phyloP scores from a whole-genome alignment of 2,113 vertebrate species.

The Glaucidium brasilianum region DNA sequence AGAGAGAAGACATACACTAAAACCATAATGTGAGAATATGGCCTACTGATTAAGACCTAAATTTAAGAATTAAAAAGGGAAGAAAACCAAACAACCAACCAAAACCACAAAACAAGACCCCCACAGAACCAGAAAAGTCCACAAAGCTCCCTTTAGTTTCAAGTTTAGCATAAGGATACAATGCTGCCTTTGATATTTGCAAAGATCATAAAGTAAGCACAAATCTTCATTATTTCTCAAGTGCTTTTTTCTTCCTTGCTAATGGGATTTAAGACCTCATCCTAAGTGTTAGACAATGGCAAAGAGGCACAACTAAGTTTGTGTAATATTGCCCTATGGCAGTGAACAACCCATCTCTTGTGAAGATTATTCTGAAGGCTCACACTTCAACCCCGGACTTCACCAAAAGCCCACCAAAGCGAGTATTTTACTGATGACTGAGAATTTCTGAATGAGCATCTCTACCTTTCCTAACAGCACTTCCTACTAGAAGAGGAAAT shows the following conservation, averaged over 20 bases:
- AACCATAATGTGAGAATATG: background rate
- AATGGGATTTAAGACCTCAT: background rate
- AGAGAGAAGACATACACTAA: background rate
- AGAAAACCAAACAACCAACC: background rate
- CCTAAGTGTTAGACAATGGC: rapidly evolving
- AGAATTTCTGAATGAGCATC: background rate
- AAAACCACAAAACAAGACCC: background rate
- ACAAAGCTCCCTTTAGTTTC: background rate
- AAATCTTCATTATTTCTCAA: background rate
- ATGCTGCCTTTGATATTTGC: background rate
- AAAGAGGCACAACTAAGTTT: background rate
- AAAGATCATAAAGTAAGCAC: background rate
- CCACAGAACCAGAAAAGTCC: background rate
- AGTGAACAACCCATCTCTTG: background rate
- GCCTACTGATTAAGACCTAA: background rate
- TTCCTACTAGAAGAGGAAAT: background rate
- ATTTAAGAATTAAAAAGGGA: background rate
- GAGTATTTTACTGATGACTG: no score
- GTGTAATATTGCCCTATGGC: background rate
- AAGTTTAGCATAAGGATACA: background rate
- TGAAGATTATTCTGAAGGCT: background rate
- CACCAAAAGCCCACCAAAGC: background rate
- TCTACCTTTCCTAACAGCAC: background rate
- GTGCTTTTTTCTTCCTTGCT: background rate
- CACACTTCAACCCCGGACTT: background rate